Evolutionary conservation across 2,797 vertebrate genomes (phyloP), one percentile per base, ranked within the genome.

Genomic region (Anguilla anguilla): DNA sequence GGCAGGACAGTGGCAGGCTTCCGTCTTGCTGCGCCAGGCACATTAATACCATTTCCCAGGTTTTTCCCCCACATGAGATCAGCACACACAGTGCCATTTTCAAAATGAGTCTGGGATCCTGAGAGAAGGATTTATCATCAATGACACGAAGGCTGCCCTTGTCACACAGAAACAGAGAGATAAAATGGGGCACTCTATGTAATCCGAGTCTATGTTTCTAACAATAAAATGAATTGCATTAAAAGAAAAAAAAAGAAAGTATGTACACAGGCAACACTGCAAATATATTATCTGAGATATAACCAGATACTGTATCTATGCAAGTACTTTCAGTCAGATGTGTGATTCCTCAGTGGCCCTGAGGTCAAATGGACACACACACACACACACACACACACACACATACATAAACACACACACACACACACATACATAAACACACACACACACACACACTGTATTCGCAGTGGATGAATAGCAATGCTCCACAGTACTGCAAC

Each of bases 1-100:
- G 39, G 39, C 39, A 43, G 39, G 39, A 43, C 3, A 43, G 39
- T 43, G 39, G 39, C 28, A 15, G 9, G 13, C 9, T 22, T 0
- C 1, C 11, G 15, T 84, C 15, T 6, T 17, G 51, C 49, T 3
- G 25, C 49, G 25, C 19, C n/a, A 53, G 81, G 55, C 25, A 55
- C 55, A 84, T 84, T 84, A 59, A 84, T 84, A 55, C 17, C 57
- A 84, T 84, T 84, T 39, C 0, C 53, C n/a, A 59, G 83, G 10
- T 59, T 57, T 19, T 84, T 51, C 15, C 35, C 72, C 4, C 13
- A 77, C 31, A 22, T 0, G 35, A 43, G 15, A 7, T 28, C 51
- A 3, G 51, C 19, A 1, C 83, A 35, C n/a, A 5, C 13, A 3
- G 59, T 17, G 3, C 28, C 31, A 84, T 84, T 84, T 84, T 28